phyloP scores from a whole-genome alignment of 1,140 invertebrate genomes.

The Lithobius niger region DNA sequence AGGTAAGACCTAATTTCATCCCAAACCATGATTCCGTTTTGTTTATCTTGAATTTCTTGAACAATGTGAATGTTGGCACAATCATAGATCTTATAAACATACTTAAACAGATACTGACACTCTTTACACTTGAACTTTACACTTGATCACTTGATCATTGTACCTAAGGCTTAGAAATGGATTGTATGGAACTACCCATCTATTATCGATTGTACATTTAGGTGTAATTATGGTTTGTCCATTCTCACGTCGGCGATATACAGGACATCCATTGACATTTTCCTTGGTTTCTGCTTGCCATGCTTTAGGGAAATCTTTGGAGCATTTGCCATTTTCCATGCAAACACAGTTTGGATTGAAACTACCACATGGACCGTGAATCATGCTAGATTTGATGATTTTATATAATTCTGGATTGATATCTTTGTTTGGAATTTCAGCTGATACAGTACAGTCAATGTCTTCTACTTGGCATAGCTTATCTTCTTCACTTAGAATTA shows the following conservation, averaged over 20 bases:
- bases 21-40: not conserved
- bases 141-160: not conserved
- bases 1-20: not conserved
- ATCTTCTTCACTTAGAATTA: no score
- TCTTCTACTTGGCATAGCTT: no score
- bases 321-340: constrained; percentile 17
- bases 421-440: no score
- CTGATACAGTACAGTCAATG: no score
- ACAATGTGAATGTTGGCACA: not conserved
- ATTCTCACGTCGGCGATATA: not conserved
- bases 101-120: not conserved
- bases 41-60: not conserved
- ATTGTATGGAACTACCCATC: constrained; percentile 1
- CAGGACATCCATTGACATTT: not conserved
- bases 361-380: no score
- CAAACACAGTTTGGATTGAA: constrained; percentile 29
- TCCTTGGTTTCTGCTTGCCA: not conserved
- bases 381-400: no score
- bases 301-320: constrained; percentile 11
- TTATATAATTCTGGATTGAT: no score
- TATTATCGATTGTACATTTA: not conserved
- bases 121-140: not conserved
- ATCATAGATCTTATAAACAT: not conserved
- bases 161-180: not conserved
- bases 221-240: not conserved